Evolutionary conservation across 2,797 vertebrate species (phyloP), one percentile per base, ranked within the genome.

Genomic region (Hyperoplus immaculatus): DNA sequence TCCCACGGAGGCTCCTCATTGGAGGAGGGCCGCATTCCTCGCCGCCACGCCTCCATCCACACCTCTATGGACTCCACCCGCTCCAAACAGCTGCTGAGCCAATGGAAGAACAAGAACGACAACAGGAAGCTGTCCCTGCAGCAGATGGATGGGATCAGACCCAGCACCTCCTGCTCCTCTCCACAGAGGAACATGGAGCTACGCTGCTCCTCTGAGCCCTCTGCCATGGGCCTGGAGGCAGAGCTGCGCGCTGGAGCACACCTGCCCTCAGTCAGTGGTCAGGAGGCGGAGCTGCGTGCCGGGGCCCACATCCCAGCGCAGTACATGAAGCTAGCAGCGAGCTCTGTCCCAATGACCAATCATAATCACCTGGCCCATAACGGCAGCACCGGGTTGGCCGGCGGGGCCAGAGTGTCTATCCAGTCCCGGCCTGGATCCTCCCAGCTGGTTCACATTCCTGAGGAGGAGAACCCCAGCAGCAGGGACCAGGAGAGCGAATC

Each of bases 51-150:
- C 59, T 95, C 96, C 43, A 97, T 98, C 83, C 97, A 99, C 0
- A 94, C 97, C 7, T 99, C 97, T 0, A 98, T 99, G 97, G 97
- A 99, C 86, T 99, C 97, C 0, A 96, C 97, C 3, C 93, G 97
- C 3, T 98, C 97, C 77, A 98, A 98, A 81, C 97, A 98, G 88
- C 96, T 99, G 57, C 96, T 99, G 57, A 97, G 97, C 50, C 97
- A 99, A 75, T 99, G 97, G 97, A 98, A 98, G 90, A 98, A 95
- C 65, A 98, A 98, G 90, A 97, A 97, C 0, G 97, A 98, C 90
- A 97, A 93, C 83, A 94, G 97, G 9, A 98, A 99, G 88, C 64
- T 98, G 81, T 97, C 97, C 1, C 91, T 98, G 75, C 97, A 98
- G 80, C 96, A 97, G 5, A 97, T 97, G 89, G 97, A 98, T 84